Evolutionary conservation across 1,140 invertebrate genomes (phyloP), one percentile per base, ranked within the genome.

Genomic region (Heterodera schachtii): DNA sequence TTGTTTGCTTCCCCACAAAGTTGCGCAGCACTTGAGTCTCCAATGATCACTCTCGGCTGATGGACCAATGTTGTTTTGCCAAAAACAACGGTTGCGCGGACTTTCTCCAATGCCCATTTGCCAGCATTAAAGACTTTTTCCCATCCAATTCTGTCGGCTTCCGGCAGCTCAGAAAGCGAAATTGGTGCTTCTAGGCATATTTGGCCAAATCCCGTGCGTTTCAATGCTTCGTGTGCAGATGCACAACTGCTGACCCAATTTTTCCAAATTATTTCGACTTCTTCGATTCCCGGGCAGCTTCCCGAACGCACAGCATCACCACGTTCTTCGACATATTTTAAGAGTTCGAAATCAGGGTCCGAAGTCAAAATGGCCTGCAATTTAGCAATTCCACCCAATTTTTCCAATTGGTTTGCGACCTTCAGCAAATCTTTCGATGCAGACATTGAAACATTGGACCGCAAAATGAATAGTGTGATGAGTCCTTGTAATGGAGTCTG

Each of bases 301-400:
- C 73, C 73, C 9, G 47, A 31, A 47, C 47, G 46, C 13, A 75
- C 43, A 3, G 73, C 60, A 41, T 75, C 73, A 4, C 73, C 73
- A 11, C 73, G n/a, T 31, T 13, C 43, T 60, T 75, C 73, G n/a
- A 47, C 41, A 44, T 75, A 75, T 75, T 47, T 75, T 7, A 47
- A 11, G 7, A 75, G 60, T 75, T 75, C 73, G 21, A 60, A 57
- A 49, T 60, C 73, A 11, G 73, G 73, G 41, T 57, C 60, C 13
- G 73, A 13, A 3, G 13, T 60, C 8, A 75, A 13, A 13, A 75
- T 75, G 21, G 49, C 60, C n/a, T 47, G 49, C 41, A 75, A 46
- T 8, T 57, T 9, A 43, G 9, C 13, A 3, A 16, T 73, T 73
- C 70, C 3, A 9, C 19, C 57, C 57, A 3, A 4, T 16, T 3